phyloP scores from a whole-genome alignment of 2,113 vertebrate species.

The Callipepla californica region DNA sequence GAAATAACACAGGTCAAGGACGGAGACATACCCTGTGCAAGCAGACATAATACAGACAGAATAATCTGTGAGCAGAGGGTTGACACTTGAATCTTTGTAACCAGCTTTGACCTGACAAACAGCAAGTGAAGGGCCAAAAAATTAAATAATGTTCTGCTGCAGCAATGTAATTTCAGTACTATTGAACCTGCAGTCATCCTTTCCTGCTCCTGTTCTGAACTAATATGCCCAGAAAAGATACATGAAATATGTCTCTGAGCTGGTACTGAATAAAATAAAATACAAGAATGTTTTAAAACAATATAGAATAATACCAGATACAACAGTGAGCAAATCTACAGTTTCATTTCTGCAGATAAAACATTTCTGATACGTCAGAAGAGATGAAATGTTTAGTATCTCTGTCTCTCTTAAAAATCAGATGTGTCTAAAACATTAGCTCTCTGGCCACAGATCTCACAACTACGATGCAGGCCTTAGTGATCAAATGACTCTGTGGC shows the following conservation, averaged over 20 bases:
- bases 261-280: slow-evolving; percentile 13
- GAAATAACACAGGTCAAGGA: slow-evolving; percentile 34
- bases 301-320: not conserved
- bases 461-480: not conserved
- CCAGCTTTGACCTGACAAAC: slow-evolving; percentile 67
- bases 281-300: not conserved
- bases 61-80: slow-evolving; percentile 67
- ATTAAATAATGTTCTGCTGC: slow-evolving; percentile 31
- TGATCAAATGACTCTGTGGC: not conserved
- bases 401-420: not conserved
- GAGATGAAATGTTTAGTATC: not conserved
- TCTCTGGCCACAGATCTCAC: not conserved
- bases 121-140: slow-evolving; percentile 48
- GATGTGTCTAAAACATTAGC: not conserved
- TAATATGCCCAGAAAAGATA: not conserved
- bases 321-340: not conserved
- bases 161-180: not conserved
- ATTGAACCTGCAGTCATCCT: not conserved
- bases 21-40: slow-evolving; percentile 18
- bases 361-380: not conserved
- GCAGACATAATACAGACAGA: slow-evolving; percentile 55
- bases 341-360: not conserved
- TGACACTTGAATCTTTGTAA: slow-evolving; percentile 62
- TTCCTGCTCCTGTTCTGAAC: not conserved
- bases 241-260: not conserved